Evolutionary conservation across 2,797 vertebrate genomes (phyloP).

Genomic region (Pseudochirops corinnae): DNA sequence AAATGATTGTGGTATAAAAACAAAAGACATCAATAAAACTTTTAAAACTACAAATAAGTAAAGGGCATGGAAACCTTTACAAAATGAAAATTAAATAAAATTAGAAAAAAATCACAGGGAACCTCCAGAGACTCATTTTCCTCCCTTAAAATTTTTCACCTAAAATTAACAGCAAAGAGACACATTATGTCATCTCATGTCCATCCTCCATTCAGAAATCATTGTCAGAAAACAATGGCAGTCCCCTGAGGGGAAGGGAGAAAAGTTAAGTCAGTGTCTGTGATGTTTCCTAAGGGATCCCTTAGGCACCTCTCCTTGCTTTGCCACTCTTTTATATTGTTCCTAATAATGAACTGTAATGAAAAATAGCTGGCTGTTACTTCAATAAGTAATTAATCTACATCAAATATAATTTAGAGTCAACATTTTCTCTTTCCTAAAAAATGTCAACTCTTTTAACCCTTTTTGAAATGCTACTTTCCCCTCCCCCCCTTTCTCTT

Average conservation of each 20-base stretch:
- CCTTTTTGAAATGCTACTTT: neutral
- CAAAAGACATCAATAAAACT: neutral
- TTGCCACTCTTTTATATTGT: slow-evolving; percentile 79
- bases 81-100: slow-evolving; percentile 4
- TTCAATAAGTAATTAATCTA: slow-evolving; percentile 80
- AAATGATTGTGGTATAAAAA: neutral
- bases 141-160: neutral
- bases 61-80: neutral
- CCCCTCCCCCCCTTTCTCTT: neutral
- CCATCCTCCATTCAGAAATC: slow-evolving; percentile 71
- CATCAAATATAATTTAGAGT: slow-evolving; percentile 77
- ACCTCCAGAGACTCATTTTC: neutral
- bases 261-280: slow-evolving; percentile 72
- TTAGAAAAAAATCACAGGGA: slow-evolving; percentile 4
- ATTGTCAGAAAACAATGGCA: slow-evolving; percentile 80
- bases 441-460: neutral
- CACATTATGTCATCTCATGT: slow-evolving; percentile 59
- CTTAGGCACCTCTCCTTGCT: slow-evolving; percentile 69
- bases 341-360: slow-evolving; percentile 81
- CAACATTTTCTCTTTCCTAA: slow-evolving; percentile 27
- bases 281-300: slow-evolving; percentile 81
- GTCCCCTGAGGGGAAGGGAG: slow-evolving; percentile 67
- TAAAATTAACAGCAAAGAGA: neutral
- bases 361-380: slow-evolving; percentile 79
- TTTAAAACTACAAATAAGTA: neutral